Base-by-base conservation (phyloP, 2,113 vertebrate genomes). In the Hystrix brachyura region DNA sequence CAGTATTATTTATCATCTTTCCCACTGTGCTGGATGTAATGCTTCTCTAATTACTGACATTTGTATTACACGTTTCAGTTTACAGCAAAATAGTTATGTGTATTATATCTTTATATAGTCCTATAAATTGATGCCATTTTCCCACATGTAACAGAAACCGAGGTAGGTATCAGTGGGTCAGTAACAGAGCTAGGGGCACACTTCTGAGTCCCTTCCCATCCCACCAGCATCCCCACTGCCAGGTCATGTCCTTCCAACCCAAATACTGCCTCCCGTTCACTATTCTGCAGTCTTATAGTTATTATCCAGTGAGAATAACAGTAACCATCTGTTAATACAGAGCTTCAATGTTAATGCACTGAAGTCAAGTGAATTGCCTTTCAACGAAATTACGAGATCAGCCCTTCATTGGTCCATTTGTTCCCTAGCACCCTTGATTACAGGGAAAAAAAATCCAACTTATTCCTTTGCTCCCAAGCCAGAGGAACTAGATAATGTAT, bases 1-100 rank as follows among this genome's bases (percentile, higher is more conserved):
- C n/a, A 53, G 71, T 57, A 8, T 29, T 69, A 65, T 94, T 94
- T 92, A 67, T 93, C 32, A 80, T 81, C 18, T 95, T 71, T 92
- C 69, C 27, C 53, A 18, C 8, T 4, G 34, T 27, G 46, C 86
- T 94, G 23, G 29, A 81, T 83, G 55, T 46, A 87, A 69, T 84
- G 7, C 57, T 65, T 27, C 53, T 67, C 91, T 89, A 87, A 38
- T 92, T 92, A 76, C 48, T 91, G 71, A 64, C 18, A 93, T 6
- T 71, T 83, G 23, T 9, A 34, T 80, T 32, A 14, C 46, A 74
- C 5, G 87, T 55, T 82, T 81, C 48, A 74, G 12, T 80, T 88
- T 62, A 43, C 1, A 94, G 55, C 65, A 93, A 74, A 95, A 86
- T 0, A 23, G 10, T 59, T 8, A n/a, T 27, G 29, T 69, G 32